These are phyloP conservation scores for Polydrusus cervinus DNA, from an alignment of 2,888 invertebrate genomes.

Conservation along the genomic window DNA sequence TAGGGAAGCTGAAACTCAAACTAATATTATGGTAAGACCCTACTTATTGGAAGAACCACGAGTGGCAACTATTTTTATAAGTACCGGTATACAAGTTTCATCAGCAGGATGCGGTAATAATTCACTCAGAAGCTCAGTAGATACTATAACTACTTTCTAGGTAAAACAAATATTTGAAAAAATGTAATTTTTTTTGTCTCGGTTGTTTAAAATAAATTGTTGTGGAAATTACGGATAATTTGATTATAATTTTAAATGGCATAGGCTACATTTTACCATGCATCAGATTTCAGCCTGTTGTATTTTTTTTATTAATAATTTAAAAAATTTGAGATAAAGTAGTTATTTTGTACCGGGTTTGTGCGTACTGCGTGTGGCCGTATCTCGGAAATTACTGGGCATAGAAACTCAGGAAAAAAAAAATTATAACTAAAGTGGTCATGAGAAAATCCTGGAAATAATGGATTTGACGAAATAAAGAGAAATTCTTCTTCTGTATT, in stretches of 20 bases:
- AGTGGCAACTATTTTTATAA: conserved; percentile 51
- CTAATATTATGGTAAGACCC: conserved; percentile 57
- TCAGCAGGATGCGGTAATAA: not conserved
- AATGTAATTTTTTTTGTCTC: not conserved
- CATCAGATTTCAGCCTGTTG: too few relatives aligned
- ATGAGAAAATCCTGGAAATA: too few relatives aligned
- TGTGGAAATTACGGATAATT: not conserved
- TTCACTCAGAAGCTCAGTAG: not conserved
- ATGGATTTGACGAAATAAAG: too few relatives aligned
- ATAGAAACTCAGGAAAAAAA: too few relatives aligned
- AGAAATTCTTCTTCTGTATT: too few relatives aligned
- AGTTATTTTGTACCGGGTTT: too few relatives aligned
- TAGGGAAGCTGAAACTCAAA: conserved; percentile 55
- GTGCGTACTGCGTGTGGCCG: too few relatives aligned
- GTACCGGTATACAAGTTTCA: conserved; percentile 40
- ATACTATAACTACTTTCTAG: not conserved
- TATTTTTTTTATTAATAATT: too few relatives aligned
- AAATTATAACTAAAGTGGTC: too few relatives aligned
- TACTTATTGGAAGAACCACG: conserved; percentile 54
- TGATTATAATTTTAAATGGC: not conserved
- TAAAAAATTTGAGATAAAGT: too few relatives aligned
- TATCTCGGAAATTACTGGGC: too few relatives aligned
- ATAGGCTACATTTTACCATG: too few relatives aligned
- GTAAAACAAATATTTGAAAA: not conserved
- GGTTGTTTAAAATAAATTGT: conserved; percentile 6